phyloP scores from a whole-genome alignment of 2,888 invertebrate genomes.

The Iselma pallidipennis region DNA sequence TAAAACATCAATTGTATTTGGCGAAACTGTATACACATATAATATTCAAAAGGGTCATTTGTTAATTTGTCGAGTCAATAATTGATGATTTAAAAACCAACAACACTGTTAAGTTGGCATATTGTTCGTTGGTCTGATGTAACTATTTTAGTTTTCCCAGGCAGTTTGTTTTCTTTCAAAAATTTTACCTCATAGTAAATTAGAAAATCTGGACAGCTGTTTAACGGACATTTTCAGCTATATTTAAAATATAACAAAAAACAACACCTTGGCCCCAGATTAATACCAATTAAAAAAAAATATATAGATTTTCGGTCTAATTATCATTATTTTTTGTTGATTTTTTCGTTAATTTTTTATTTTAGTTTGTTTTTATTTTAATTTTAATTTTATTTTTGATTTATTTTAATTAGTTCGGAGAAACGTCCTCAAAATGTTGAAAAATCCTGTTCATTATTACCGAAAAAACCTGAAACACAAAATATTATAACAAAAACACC shows the following conservation, averaged over 20 bases:
- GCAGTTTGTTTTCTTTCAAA: constrained; percentile 27
- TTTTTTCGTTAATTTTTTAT: constrained; percentile 19
- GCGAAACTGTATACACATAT: neutral
- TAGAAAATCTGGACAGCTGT: constrained; percentile 35
- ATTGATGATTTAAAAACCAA: constrained; percentile 7
- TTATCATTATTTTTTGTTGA: constrained; percentile 10
- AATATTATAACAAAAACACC: constrained; percentile 32
- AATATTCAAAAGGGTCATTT: neutral
- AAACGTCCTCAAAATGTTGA: constrained; percentile 35
- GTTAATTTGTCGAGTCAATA: constrained; percentile 14
- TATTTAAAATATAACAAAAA: constrained; percentile 12
- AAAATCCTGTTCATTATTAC: constrained; percentile 27
- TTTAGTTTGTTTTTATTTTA: constrained; percentile 28
- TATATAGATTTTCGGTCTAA: constrained; percentile 7
- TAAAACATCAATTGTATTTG: neutral
- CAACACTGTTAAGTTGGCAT: neutral
- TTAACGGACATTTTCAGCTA: constrained; percentile 24
- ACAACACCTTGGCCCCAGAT: constrained; percentile 5
- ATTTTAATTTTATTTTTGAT: constrained; percentile 36
- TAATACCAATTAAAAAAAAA: neutral
- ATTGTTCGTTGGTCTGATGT: constrained; percentile 7
- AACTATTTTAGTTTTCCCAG: constrained; percentile 42
- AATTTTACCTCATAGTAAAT: constrained; percentile 28
- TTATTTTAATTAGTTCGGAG: constrained; percentile 41
- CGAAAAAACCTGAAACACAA: constrained; percentile 31